Evolutionary conservation across 2,113 vertebrate genomes (phyloP), one percentile per base, ranked within the genome.

Genomic region (Odobenus rosmarus): DNA sequence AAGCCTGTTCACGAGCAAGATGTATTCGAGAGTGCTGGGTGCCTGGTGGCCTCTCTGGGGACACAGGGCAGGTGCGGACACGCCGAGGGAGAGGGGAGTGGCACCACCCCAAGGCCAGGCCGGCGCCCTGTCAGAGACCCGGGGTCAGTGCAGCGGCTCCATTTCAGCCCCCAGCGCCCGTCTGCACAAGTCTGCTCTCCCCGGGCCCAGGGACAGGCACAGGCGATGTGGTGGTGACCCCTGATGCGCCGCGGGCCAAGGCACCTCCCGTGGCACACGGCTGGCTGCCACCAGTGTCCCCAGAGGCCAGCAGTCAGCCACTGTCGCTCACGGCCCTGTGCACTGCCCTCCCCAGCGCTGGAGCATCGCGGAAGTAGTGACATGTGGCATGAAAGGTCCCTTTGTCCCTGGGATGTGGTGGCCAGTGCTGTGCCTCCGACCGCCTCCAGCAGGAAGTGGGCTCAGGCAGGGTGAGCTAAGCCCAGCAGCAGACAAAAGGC

Each of bases 351-450:
- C 11, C 59, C 19, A 4, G 49, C 16, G 24, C 77, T 3, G 13
- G 86, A 36, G 28, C 7, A 1, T 4, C 36, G 1, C 33, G 95
- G 93, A 98, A 98, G 88, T 93, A 96, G 98, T 96, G 98, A 94
- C 93, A 89, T 5, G 74, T 98, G 97, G 84, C 91, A 98, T 98
- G 98, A 99, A 99, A 99, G 97, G 98, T 96, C 98, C 96, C 98
- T 99, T 99, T 99, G 99, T 98, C 98, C 96, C 84, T 84, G 96
- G 98, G 97, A 98, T 91, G 85, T 76, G 88, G 97, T 90, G 97
- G 64, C 86, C 76, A 7, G 74, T 18, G 2, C 94, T 92, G 96
- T 42, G 96, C 98, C 98, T 97, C 95, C 96, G 90, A 96, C 98
- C 85, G 91, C 96, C 97, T 93, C 90, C 79, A 95, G 97, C 98